Percentiles rank a stretch among this genome's conserved stretches.
phyloP scores from a whole-genome alignment of 1,140 invertebrate genomes.

The Pteromalus puparum region DNA sequence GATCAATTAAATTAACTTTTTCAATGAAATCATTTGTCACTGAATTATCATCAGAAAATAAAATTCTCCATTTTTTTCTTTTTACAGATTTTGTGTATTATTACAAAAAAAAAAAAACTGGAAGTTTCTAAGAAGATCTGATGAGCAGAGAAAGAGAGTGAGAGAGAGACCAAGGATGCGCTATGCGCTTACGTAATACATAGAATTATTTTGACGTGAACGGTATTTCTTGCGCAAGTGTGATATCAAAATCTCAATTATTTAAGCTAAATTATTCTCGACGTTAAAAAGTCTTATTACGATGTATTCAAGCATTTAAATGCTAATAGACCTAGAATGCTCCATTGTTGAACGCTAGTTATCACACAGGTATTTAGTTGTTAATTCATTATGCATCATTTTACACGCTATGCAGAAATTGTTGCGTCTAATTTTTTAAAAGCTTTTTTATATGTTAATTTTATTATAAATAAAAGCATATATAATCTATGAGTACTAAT shows the following conservation, averaged over 20 bases:
- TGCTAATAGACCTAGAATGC: neutral
- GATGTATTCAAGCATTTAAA: neutral
- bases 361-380: neutral
- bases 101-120: too few relatives aligned
- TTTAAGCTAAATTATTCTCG: neutral
- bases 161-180: neutral
- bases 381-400: neutral
- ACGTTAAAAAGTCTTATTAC: conserved; percentile 7
- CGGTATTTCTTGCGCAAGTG: neutral
- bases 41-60: too few relatives aligned
- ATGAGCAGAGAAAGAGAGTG: neutral
- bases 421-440: too few relatives aligned
- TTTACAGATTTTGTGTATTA: too few relatives aligned
- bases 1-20: too few relatives aligned
- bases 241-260: neutral
- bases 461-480: too few relatives aligned
- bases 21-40: too few relatives aligned
- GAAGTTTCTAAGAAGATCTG: too few relatives aligned
- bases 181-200: conserved; percentile 9
- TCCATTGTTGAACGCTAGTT: neutral
- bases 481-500: too few relatives aligned
- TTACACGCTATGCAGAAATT: neutral
- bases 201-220: neutral
- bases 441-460: too few relatives aligned
- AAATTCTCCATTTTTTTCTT: too few relatives aligned